Base-by-base conservation (phyloP, 2,113 vertebrate genomes). In the Equus przewalskii region DNA sequence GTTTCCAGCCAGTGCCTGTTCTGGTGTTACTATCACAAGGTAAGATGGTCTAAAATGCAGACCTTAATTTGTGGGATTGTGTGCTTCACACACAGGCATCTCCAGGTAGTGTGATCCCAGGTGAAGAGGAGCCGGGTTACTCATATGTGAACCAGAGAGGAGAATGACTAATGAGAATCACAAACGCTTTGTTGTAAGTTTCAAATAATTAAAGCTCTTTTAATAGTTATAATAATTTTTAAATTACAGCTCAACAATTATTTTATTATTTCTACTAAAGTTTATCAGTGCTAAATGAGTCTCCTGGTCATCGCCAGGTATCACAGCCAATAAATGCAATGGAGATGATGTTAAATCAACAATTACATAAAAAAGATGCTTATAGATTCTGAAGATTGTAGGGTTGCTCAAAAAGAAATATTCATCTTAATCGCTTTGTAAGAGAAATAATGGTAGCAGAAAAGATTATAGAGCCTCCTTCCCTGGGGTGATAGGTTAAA, bases 181-280 rank as follows among this genome's bases (percentile, higher is more conserved):
- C 41, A 91, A 21, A 93, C 51, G 6, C 14, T 85, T 83, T 75
- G 26, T 41, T 62, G 2, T 78, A 67, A 85, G 9, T 69, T 94
- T 86, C 69, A 86, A 76, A 76, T 41, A 78, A 73, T 56, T 62
- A 51, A 97, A 90, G n/a, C 44, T 92, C 44, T 84, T 86, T 72
- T 54, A 78, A 60, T 87, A 15, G 19, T 87, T 90, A 67, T 10
- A 80, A 44, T 85, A 87, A 62, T 70, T 69, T 95, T 70, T n/a
- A 78, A 75, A 54, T 95, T 79, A 84, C 4, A 94, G 33, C 3
- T 69, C 46, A 84, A 51, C 76, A 58, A 91, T 70, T 81, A 89
- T 85, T 89, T 67, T 78, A 46, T 83, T 54, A 11, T 83, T 78
- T 96, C 65, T 64, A 78, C 83, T 94, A 41, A 89, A 80, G 15